Conservation (phyloP, 2,888 invertebrate species). For the Ditylenchus weischeri region DNA sequence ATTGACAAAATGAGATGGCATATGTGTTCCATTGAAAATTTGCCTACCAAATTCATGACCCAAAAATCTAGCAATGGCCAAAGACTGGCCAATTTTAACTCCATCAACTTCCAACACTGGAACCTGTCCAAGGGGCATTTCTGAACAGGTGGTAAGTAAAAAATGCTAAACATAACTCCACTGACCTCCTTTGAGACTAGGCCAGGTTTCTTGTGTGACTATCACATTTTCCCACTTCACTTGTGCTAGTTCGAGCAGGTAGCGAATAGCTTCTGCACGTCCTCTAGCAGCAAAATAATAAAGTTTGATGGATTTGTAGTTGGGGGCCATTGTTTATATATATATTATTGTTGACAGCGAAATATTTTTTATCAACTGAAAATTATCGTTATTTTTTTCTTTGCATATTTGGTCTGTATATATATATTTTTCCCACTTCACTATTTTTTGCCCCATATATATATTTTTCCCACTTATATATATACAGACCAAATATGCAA, state of each 20-base stretch:
- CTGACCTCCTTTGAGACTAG: constrained; percentile 40
- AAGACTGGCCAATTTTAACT: constrained; percentile 44
- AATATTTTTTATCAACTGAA: no score
- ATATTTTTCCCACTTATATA: no score
- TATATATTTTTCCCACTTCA: no score
- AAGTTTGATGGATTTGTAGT: constrained; percentile 32
- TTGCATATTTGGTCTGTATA: no score
- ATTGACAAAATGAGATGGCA: background rate
- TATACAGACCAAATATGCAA: no score
- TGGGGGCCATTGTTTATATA: background rate
- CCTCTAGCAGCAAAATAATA: constrained; percentile 46
- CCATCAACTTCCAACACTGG: constrained; percentile 56
- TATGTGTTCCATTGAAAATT: background rate
- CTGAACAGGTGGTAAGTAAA: constrained; percentile 28
- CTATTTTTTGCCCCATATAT: no score
- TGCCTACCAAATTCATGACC: constrained; percentile 47
- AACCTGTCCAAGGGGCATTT: constrained; percentile 52
- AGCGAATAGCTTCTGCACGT: constrained; percentile 47
- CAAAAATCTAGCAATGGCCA: constrained; percentile 48
- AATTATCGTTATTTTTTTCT: no score
- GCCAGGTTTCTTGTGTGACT: constrained; percentile 43
- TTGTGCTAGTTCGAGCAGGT: constrained; percentile 40
- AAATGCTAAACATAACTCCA: background rate
- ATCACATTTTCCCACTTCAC: constrained; percentile 41
- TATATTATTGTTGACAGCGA: no score